Base-by-base conservation (phyloP, 2,888 invertebrate species). In the Fissipunctia ypsillon region DNA sequence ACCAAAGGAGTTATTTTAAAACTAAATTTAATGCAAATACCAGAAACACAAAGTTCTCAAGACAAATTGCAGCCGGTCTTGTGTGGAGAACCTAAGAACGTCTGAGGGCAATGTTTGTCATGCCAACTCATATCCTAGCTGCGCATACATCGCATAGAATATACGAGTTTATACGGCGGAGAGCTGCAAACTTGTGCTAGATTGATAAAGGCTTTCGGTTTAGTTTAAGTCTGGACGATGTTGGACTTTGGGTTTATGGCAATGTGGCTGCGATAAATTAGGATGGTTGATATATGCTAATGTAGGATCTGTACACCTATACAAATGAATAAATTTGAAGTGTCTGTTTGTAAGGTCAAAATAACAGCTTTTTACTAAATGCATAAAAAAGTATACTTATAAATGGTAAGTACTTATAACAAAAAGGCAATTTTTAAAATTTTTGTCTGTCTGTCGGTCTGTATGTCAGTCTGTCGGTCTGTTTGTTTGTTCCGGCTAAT, bases 71-170 rank as follows among this genome's bases (percentile, higher is more conserved):
- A 28, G 25, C 0, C 16, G 43, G 69, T 70, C 76, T 45, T 25
- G 54, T 81, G 83, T 31, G 35, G 60, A 25, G 4, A 25, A 35
- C 80, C 81, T 81, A 66, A 57, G 79, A 70, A 45, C 64, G 77
- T 78, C 67, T 71, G 77, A 70, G 70, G 72, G 66, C 77, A 68
- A 71, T 86, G 78, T 88, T 88, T 88, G 81, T 87, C 72, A 56
- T 82, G 80, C 80, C 80, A 77, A 80, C 87, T 88, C 84, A 86
- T 87, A 87, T 86, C 68, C 80, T 59, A 43, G 69, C 67, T 78
- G 71, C 71, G 73, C 81, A 84, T 74, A 83, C 81, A 81, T 52
- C 43, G 31, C 73, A 76, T 67, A 54, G 63, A 25, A 48, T n/a
- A 48, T 43, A 50, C n/a, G 60, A 72, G 72, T 59, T 63, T 68